A percentile compares a stretch with the other conserved stretches of the same genome.
Conservation (phyloP, 2,888 invertebrate genomes). For the Drosophila robusta region DNA sequence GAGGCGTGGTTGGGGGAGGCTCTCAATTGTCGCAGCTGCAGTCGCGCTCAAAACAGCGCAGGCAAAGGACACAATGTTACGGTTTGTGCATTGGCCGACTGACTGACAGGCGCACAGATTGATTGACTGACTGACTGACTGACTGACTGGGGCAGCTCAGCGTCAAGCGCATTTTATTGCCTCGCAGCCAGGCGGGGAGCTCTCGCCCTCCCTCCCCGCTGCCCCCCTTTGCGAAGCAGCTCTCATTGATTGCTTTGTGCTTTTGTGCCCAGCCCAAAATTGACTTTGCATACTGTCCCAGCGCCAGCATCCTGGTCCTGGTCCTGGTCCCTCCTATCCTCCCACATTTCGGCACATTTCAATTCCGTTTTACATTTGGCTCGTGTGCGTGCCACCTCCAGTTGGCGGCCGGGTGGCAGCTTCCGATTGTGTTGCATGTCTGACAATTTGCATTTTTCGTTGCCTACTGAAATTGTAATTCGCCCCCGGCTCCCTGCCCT, state of each 20-base stretch:
- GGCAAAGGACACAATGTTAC: not conserved
- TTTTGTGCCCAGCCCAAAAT: conserved; percentile 18
- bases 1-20: too few species aligned
- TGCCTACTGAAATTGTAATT: conserved; percentile 20
- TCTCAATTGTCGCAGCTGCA: conserved; percentile 8
- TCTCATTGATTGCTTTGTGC: conserved; percentile 58
- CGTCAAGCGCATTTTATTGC: conserved; percentile 39
- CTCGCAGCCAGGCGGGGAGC: conserved; percentile 17
- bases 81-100: conserved; percentile 4
- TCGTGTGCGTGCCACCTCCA: conserved; percentile 26
- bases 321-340: too few species aligned
- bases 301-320: not conserved
- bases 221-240: not conserved
- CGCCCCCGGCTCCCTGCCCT: not conserved
- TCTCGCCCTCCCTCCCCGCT: too few species aligned
- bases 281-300: conserved; percentile 11
- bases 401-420: conserved; percentile 7
- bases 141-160: conserved; percentile 9
- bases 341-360: conserved; percentile 36
- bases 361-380: conserved; percentile 45
- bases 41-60: conserved; percentile 6
- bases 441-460: conserved; percentile 70
- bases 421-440: conserved; percentile 62
- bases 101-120: conserved; percentile 29
- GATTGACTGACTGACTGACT: conserved; percentile 9